Percentiles rank a stretch among this genome's conserved stretches.
Evolutionary conservation across 2,113 vertebrate genomes (phyloP).

Genomic region (Megaceryle maxima): DNA sequence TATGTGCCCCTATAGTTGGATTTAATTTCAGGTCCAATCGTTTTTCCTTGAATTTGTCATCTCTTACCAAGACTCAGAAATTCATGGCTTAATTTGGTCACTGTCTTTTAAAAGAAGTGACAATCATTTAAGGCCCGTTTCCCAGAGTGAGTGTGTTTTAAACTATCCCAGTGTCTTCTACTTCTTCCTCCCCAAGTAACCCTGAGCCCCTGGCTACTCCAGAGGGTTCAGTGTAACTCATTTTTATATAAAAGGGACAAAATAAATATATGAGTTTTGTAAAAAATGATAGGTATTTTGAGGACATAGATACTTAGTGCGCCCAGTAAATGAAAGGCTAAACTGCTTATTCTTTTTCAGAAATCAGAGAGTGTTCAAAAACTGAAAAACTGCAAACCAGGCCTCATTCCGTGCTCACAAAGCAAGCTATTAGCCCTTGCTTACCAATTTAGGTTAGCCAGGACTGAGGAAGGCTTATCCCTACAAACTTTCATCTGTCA

Average conservation of each 20-base stretch:
- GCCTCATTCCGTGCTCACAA: neutral
- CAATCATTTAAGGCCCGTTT: neutral
- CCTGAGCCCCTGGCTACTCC: neutral
- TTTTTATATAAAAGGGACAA: neutral
- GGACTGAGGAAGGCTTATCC: neutral
- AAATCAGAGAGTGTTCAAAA: neutral
- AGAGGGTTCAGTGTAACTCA: neutral
- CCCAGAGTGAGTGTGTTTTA: neutral
- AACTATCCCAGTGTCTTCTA: neutral
- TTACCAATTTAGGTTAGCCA: neutral
- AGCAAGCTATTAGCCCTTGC: neutral
- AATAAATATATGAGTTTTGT: neutral
- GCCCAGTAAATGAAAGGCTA: neutral
- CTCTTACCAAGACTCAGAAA: neutral
- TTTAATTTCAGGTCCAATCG: neutral
- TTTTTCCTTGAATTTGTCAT: neutral
- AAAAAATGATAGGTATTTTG: neutral
- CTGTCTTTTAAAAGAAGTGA: neutral
- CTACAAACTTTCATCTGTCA: neutral
- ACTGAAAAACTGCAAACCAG: neutral
- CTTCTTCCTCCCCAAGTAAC: neutral
- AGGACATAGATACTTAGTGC: neutral
- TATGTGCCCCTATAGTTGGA: no score
- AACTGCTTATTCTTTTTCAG: neutral
- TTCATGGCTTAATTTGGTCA: neutral